A percentile compares a stretch with the other conserved stretches of the same genome.
These are phyloP conservation scores for Pelvicachromis taeniatus DNA, from an alignment of 2,113 vertebrate genomes.

Conservation along the genomic window DNA sequence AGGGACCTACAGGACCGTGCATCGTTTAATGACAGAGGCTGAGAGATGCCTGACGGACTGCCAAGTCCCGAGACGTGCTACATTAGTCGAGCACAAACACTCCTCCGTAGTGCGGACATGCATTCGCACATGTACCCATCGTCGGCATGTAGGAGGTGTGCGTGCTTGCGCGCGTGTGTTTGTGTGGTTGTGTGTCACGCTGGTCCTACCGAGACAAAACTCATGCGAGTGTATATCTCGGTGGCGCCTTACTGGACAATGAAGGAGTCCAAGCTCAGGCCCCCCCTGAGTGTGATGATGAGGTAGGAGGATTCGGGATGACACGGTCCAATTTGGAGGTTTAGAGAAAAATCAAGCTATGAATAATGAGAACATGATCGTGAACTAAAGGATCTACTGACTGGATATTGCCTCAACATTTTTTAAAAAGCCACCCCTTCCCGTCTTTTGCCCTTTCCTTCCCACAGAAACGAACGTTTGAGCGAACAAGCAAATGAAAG, in stretches of 20 bases:
- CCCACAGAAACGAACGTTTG: conserved; percentile 38
- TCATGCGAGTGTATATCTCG: conserved; percentile 2
- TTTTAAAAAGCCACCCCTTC: not conserved
- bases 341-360: conserved; percentile 15
- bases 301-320: conserved; percentile 19
- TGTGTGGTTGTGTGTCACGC: not conserved
- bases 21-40: conserved; percentile 38
- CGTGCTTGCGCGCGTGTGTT: conserved; percentile 6
- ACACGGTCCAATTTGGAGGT: not conserved
- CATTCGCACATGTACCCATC: conserved; percentile 40
- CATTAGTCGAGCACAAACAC: conserved; percentile 55
- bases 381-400: not conserved
- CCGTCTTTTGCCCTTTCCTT: conserved; percentile 4
- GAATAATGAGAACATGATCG: not conserved
- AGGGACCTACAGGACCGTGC: conserved; percentile 12
- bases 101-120: conserved; percentile 28
- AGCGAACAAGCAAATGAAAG: conserved; percentile 48
- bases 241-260: conserved; percentile 20
- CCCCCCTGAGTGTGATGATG: not conserved
- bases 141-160: conserved; percentile 49
- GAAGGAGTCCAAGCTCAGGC: not conserved
- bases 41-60: conserved; percentile 49
- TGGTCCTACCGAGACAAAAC: not conserved
- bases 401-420: not conserved
- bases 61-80: conserved; percentile 36